Evolutionary conservation across 2,113 vertebrate species (phyloP), one percentile per base, ranked within the genome.

Genomic region (Oncorhynchus kisutch): DNA sequence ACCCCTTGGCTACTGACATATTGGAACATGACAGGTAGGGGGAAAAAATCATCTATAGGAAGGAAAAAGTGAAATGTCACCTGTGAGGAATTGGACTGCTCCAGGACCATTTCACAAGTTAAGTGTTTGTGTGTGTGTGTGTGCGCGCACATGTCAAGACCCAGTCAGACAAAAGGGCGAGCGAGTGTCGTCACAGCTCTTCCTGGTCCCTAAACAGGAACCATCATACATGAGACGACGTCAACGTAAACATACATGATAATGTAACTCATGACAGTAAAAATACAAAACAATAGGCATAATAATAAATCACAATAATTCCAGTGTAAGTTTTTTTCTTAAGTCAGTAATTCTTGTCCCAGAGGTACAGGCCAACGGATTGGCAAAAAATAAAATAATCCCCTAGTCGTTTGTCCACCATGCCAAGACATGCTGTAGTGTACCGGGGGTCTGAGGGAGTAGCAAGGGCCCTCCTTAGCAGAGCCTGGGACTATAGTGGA

Each of bases 241-340:
- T 70, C 9, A 3, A 49, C 72, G 81, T 74, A 54, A 83, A 88
- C 73, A 83, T 45, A 79, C 49, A 78, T 29, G 73, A 68, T 24
- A 80, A 88, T 75, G 74, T 84, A 86, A 89, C 80, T 88, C 86
- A 88, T 71, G 70, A 85, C 85, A 70, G 82, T 34, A 81, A 71
- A 83, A 86, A 89, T 82, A 88, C 86, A 88, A 82, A 80, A 77
- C 20, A 62, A 86, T 81, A 76, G 76, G 82, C 16, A 77, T 57
- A 49, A 85, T 76, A 79, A 89, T 67, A 85, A 77, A 68, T 86
- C 85, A 87, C 74, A 92, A 93, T 91, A 88, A 93, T 91, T 94
- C 93, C 94, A 94, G 94, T 94, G 93, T 93, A 91, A 88, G 87
- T 94, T 86, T 85, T 87, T 81, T 76, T 78, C 69, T 79, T 82